These are phyloP conservation scores for Lithosia quadra DNA, from an alignment of 2,888 invertebrate species.

Conservation along the genomic window DNA sequence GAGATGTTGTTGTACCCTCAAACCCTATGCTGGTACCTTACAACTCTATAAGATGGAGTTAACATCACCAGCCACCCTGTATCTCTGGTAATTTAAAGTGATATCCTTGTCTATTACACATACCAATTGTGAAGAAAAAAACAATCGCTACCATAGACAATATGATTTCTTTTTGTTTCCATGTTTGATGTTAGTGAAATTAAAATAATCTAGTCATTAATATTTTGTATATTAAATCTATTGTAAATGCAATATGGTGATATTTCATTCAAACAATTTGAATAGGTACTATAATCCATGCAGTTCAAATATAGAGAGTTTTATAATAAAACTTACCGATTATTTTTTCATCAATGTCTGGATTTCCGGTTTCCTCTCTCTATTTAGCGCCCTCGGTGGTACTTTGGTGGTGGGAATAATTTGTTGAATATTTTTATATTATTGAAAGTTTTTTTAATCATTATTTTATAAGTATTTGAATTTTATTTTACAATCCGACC, in stretches of 20 bases:
- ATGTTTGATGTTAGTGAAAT: slow-evolving; percentile 35
- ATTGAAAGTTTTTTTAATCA: too few relatives aligned
- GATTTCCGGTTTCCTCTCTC: too few relatives aligned
- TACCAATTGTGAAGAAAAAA: slow-evolving; percentile 2
- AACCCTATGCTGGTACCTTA: background rate
- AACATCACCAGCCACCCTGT: too few relatives aligned
- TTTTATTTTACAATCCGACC: background rate
- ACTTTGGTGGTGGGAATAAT: too few relatives aligned
- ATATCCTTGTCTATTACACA: slow-evolving; percentile 4
- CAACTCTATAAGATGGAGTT: background rate
- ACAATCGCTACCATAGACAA: background rate
- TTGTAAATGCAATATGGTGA: slow-evolving; percentile 17
- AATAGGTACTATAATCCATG: too few relatives aligned
- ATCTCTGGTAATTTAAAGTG: background rate
- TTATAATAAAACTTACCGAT: too few relatives aligned
- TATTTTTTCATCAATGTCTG: too few relatives aligned
- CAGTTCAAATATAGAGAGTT: too few relatives aligned
- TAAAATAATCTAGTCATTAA: slow-evolving; percentile 35
- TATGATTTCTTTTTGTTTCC: slow-evolving; percentile 14
- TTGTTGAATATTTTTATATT: too few relatives aligned
- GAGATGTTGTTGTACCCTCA: too few relatives aligned
- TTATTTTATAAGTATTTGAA: background rate
- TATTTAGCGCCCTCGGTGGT: too few relatives aligned
- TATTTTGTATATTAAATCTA: slow-evolving; percentile 10
- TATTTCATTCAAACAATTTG: background rate